A percentile compares a stretch with the other conserved stretches of the same genome.
These are phyloP conservation scores for Villa cingulata DNA, from an alignment of 2,888 invertebrate species.

Conservation along the genomic window DNA sequence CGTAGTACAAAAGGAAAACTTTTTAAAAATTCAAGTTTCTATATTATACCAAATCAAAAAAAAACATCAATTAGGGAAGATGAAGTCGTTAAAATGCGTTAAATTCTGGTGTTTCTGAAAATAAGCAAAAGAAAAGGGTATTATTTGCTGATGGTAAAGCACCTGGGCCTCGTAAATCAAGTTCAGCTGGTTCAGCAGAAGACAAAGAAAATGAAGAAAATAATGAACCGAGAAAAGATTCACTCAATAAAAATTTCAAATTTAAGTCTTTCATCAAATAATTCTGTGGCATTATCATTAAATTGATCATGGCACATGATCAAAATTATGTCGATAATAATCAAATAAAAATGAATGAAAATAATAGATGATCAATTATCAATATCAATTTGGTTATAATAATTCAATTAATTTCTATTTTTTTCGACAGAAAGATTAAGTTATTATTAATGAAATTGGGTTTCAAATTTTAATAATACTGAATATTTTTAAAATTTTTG, in stretches of 20 bases:
- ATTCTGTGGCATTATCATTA: too few species aligned
- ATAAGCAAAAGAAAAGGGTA: constrained; percentile 11
- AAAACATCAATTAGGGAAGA: constrained; percentile 20
- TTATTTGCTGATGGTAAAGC: constrained; percentile 15
- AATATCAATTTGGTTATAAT: too few species aligned
- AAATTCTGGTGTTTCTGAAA: constrained; percentile 11
- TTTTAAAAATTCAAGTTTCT: constrained; percentile 29
- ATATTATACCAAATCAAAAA: background rate
- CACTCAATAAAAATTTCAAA: too few species aligned
- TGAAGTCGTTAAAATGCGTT: constrained; percentile 22
- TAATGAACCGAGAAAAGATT: background rate
- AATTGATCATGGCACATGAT: too few species aligned
- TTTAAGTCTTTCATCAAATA: background rate
- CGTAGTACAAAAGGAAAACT: constrained; percentile 35
- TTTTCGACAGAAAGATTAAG: too few species aligned
- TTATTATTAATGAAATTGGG: too few species aligned
- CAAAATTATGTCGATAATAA: too few species aligned
- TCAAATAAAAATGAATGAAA: too few species aligned
- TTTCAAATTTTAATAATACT: too few species aligned
- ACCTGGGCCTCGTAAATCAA: constrained; percentile 13
- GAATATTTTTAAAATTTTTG: too few species aligned
- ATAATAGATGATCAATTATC: too few species aligned
- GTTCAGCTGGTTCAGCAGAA: constrained; percentile 3
- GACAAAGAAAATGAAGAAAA: background rate
- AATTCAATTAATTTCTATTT: too few species aligned